Evolutionary conservation across 30 jellyfish, hydroid and myxozoan genomes (phyloP).

Genomic region (Phacellophora camtschatica): DNA sequence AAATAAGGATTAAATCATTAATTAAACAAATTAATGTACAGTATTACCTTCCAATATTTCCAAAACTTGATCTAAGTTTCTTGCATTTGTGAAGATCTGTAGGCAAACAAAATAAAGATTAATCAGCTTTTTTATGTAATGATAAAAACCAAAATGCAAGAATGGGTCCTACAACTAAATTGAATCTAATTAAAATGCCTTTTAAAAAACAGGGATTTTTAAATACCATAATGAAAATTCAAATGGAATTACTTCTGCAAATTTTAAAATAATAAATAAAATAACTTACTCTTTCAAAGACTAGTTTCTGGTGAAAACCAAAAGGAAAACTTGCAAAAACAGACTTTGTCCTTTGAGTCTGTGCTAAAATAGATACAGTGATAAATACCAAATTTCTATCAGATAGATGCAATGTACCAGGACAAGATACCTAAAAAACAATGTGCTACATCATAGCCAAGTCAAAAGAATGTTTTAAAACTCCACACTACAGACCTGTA

Average conservation of each 20-base stretch:
- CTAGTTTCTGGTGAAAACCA: conserved; percentile 35
- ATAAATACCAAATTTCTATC: conserved; percentile 73
- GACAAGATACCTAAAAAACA: conserved; percentile 70
- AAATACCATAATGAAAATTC: background rate
- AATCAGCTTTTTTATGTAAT: background rate
- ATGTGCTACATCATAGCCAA: no score
- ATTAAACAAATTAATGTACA: no score
- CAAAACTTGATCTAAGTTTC: conserved; percentile 77
- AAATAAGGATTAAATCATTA: background rate
- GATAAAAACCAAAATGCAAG: background rate
- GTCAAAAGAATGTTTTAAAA: no score
- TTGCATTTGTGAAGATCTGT: conserved; percentile 84
- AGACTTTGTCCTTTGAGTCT: conserved; percentile 47
- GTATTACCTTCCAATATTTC: conserved; percentile 90
- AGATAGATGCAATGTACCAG: conserved; percentile 83
- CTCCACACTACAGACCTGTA: no score
- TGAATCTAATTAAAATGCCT: background rate
- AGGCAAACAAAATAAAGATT: background rate
- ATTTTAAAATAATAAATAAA: background rate
- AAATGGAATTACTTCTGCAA: no score
- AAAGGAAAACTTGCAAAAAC: conserved; percentile 90
- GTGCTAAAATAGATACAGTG: conserved; percentile 69
- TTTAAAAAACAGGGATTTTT: background rate
- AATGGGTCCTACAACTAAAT: background rate
- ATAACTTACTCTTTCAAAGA: conserved; percentile 69